Evolutionary conservation across 2,888 invertebrate species (phyloP), one percentile per base, ranked within the genome.

Genomic region (Crossocerus cetratus): DNA sequence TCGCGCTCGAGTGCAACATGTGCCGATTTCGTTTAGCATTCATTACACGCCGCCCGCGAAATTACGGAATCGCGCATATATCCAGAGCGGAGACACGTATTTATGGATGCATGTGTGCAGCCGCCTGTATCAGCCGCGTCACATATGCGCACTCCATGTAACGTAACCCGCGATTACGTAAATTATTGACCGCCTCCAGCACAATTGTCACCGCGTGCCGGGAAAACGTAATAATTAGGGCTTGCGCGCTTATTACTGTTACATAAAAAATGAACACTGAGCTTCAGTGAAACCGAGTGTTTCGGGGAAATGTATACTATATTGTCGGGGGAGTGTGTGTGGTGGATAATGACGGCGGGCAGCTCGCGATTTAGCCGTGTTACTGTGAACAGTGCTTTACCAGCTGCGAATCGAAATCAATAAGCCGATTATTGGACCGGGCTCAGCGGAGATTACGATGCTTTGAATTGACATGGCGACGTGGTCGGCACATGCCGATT

Each of bases 391-490:
- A 53, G 60, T 54, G 65, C 71, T 72, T 74, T 65, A 74, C 66
- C 59, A 61, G 66, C 67, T 68, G 70, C 78, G 76, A 84, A 81
- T 84, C 81, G 77, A 86, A 87, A 88, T 88, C 87, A 87, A 88
- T 88, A 88, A 87, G 83, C 85, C 84, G 87, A 87, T 87, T 87
- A 88, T 87, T 86, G 86, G 32, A 83, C 74, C 69, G 78, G 71
- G 78, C 76, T 81, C 80, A 86, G 81, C 87, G 85, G 86, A 88
- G 88, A 87, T 88, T 88, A 88, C 85, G 83, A 82, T 82, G 84
- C 84, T 81, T 80, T 78, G 83, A 86, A 86, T 85, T 86, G 87
- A 88, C 87, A 86, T 81, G 80, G 74, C 66, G 81, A 78, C 80
- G 75, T 65, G 77, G 53, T 77, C 70, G 68, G 69, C 78, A n/a